Evolutionary conservation across 2,797 vertebrate species (phyloP).

Genomic region (Capromys pilorides): DNA sequence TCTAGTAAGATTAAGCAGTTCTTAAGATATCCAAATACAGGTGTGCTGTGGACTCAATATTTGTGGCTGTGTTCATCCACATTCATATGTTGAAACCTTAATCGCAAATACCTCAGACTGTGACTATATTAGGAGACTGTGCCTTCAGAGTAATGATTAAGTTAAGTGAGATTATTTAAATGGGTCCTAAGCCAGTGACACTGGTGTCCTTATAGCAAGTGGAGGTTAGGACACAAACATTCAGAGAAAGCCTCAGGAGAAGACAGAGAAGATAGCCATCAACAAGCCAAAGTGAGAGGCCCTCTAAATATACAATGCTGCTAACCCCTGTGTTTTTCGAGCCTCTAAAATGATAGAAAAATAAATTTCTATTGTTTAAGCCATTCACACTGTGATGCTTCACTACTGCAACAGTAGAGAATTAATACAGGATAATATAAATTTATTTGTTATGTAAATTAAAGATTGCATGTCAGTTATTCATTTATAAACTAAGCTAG

Average conservation of each 20-base stretch:
- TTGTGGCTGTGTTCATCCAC: neutral
- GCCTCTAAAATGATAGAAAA: neutral
- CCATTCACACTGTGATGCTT: neutral
- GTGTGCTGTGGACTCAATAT: neutral
- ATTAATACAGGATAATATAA: neutral
- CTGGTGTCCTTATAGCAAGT: neutral
- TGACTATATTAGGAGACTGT: neutral
- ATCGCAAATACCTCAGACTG: neutral
- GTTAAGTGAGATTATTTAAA: neutral
- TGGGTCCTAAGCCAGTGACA: too few relatives aligned
- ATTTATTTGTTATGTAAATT: neutral
- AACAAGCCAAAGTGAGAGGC: neutral
- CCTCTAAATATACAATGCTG: neutral
- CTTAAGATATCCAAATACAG: neutral
- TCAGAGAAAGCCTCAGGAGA: neutral
- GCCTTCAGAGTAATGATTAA: conserved; percentile 1
- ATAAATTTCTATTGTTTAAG: neutral
- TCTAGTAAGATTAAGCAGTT: neutral
- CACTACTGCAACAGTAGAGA: neutral
- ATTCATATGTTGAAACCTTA: neutral
- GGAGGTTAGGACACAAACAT: neutral
- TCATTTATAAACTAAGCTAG: neutral
- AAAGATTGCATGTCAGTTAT: neutral
- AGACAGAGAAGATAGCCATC: neutral
- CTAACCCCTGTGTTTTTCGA: neutral